Percentiles rank a stretch among this genome's conserved stretches.
phyloP scores from a whole-genome alignment of 2,113 vertebrate genomes.

The Oncorhynchus kisutch region DNA sequence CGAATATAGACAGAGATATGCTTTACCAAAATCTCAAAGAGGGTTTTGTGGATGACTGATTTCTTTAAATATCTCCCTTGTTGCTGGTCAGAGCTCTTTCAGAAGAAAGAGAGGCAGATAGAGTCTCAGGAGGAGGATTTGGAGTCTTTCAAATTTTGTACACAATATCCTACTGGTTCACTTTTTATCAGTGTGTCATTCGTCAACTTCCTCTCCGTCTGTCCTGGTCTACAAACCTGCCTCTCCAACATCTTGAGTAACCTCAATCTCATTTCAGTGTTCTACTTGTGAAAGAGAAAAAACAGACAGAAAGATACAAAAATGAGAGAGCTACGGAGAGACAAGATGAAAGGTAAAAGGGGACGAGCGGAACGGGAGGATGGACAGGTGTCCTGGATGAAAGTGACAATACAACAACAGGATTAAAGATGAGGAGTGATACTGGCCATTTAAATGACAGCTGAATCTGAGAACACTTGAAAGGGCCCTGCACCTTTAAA shows the following conservation, averaged over 20 bases:
- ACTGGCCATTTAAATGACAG: neutral
- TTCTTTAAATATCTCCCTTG: constrained; percentile 71
- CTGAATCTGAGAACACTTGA: neutral
- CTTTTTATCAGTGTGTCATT: neutral
- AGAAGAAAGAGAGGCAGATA: constrained; percentile 38
- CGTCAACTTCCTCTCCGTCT: neutral
- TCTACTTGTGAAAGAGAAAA: neutral
- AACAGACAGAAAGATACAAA: neutral
- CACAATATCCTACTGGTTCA: constrained; percentile 4
- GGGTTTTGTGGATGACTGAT: constrained; percentile 41
- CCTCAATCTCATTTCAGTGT: constrained; percentile 1
- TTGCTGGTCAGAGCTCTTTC: constrained; percentile 62
- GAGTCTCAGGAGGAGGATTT: constrained; percentile 5
- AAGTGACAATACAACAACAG: neutral
- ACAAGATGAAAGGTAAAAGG: constrained; percentile 11
- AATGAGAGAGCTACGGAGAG: constrained; percentile 13
- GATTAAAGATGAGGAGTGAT: neutral
- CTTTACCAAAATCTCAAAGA: constrained; percentile 35
- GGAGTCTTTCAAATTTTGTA: constrained; percentile 57
- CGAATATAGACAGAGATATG: too few species aligned
- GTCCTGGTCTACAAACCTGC: too few species aligned
- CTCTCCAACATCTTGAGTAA: constrained; percentile 8
- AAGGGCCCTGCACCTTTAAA: neutral
- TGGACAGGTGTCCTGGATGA: neutral
- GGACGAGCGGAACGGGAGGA: neutral